Evolutionary conservation across 2,888 invertebrate species (phyloP).

Genomic region (Heterodera filipjevi): DNA sequence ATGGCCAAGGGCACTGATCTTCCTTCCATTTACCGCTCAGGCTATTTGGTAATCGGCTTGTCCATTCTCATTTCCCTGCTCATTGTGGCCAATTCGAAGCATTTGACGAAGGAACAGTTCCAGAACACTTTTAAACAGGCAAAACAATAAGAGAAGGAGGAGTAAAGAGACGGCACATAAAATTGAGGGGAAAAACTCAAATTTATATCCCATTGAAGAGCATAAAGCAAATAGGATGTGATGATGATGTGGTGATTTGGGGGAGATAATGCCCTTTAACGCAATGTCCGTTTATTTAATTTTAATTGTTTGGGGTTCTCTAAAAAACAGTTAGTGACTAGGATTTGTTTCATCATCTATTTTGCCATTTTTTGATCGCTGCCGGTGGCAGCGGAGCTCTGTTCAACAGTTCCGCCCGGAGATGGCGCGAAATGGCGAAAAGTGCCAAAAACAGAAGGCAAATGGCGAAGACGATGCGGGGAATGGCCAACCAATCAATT

Average conservation of each 20-base stretch:
- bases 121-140: background rate
- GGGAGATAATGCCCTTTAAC: too few species aligned
- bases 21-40: constrained; percentile 56
- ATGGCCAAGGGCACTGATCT: constrained; percentile 58
- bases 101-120: background rate
- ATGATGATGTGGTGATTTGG: too few species aligned
- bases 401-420: background rate
- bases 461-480: constrained; percentile 1
- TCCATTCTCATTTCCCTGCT: constrained; percentile 56
- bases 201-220: too few species aligned
- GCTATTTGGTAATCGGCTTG: constrained; percentile 61
- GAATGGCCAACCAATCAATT: constrained; percentile 23
- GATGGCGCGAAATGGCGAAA: background rate
- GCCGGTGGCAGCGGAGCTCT: background rate
- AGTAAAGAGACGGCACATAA: too few species aligned
- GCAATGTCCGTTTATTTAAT: too few species aligned
- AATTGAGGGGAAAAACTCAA: too few species aligned
- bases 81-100: constrained; percentile 50
- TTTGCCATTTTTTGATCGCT: background rate
- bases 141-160: background rate
- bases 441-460: constrained; percentile 9
- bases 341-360: too few species aligned
- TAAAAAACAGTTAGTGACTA: too few species aligned
- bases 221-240: too few species aligned
- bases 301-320: too few species aligned